Evolutionary conservation across 2,888 invertebrate genomes (phyloP).

Genomic region (Elegia similella): DNA sequence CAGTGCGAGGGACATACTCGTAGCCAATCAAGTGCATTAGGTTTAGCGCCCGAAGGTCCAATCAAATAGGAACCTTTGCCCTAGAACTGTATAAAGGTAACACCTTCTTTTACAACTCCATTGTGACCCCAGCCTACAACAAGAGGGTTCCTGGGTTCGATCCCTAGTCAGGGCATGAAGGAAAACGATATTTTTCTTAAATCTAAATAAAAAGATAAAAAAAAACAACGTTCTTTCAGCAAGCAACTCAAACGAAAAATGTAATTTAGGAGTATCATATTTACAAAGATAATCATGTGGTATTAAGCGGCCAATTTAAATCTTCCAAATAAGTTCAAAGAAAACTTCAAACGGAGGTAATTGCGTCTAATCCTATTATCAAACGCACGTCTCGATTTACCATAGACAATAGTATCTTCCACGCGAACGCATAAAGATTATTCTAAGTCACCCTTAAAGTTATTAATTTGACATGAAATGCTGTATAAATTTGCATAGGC

Average conservation of each 20-base stretch:
- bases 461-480: conserved; percentile 52
- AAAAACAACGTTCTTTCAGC: background rate
- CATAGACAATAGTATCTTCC: conserved; percentile 36
- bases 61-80: no score
- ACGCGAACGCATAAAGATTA: conserved; percentile 41
- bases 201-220: background rate
- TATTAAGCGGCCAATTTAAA: conserved; percentile 8
- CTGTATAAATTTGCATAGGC: conserved; percentile 29
- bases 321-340: conserved; percentile 46
- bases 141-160: no score
- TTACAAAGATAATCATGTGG: background rate
- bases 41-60: no score
- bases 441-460: conserved; percentile 47
- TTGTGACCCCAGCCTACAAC: no score
- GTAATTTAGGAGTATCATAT: background rate
- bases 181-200: no score
- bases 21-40: no score
- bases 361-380: conserved; percentile 24
- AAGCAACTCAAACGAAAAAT: background rate
- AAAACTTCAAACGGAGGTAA: conserved; percentile 32
- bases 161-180: no score
- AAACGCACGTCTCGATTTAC: conserved; percentile 16
- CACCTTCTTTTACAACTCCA: no score
- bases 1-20: no score
- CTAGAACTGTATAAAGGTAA: no score